These are phyloP conservation scores for Oreochromis mossambicus DNA, from an alignment of 2,797 vertebrate genomes.

Conservation along the genomic window DNA sequence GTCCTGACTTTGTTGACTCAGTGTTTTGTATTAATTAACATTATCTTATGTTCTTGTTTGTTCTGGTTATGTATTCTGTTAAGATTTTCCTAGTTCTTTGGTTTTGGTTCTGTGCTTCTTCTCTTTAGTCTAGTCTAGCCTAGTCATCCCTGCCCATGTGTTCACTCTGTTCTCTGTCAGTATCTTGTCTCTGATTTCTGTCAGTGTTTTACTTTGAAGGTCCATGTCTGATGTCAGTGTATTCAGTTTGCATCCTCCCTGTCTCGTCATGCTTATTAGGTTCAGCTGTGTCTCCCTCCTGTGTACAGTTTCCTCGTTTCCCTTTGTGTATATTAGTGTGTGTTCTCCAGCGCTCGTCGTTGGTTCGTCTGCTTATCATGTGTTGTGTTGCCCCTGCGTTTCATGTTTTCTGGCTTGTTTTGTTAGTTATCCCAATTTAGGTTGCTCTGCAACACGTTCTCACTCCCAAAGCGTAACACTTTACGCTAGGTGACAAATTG, in stretches of 20 bases:
- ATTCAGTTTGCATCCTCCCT: neutral
- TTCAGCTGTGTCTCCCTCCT: neutral
- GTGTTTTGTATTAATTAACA: neutral
- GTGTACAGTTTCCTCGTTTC: neutral
- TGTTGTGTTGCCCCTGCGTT: neutral
- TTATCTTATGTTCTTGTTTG: neutral
- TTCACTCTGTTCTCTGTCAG: neutral
- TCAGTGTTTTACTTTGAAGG: neutral
- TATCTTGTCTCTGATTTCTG: neutral
- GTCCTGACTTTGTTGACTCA: neutral
- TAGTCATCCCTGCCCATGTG: accelerated
- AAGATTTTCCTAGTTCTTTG: neutral
- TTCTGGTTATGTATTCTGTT: neutral
- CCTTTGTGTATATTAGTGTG: neutral
- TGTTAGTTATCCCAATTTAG: neutral
- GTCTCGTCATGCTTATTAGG: neutral
- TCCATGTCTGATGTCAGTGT: neutral
- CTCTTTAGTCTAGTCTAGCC: neutral
- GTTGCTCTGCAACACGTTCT: neutral
- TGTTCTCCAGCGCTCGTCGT: neutral
- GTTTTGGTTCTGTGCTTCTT: neutral
- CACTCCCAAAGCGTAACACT: neutral
- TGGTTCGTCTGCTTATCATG: neutral
- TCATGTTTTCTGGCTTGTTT: neutral
- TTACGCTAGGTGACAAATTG: neutral